Evolutionary conservation across 1,140 invertebrate genomes (phyloP).

Genomic region (Laupala kohalensis): DNA sequence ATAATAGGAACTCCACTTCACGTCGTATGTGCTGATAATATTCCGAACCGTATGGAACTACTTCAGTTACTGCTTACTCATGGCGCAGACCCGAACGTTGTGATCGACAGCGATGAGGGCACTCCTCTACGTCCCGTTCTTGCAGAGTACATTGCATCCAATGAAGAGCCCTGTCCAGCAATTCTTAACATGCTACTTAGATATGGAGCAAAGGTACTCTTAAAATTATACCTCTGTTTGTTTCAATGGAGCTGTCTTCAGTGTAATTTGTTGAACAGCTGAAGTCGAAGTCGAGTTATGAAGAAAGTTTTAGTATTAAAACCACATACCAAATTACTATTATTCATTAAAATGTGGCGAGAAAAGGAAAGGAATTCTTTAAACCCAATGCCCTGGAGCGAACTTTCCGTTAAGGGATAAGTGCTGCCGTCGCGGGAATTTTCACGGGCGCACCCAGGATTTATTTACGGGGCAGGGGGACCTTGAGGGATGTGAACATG

Average conservation of each 20-base stretch:
- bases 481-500: no score
- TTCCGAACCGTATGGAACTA: slow-evolving; percentile 45
- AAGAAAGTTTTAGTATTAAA: background rate
- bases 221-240: background rate
- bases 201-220: slow-evolving; percentile 58
- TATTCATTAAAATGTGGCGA: no score
- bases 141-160: slow-evolving; percentile 70
- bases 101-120: slow-evolving; percentile 57
- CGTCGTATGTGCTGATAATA: slow-evolving; percentile 72
- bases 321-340: no score
- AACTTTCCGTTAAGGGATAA: no score
- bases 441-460: no score
- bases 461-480: no score
- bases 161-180: slow-evolving; percentile 48
- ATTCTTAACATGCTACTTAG: slow-evolving; percentile 59
- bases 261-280: background rate
- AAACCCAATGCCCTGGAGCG: no score
- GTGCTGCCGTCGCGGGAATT: no score
- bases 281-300: background rate
- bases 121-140: slow-evolving; percentile 57
- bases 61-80: slow-evolving; percentile 53
- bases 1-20: slow-evolving; percentile 75
- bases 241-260: background rate
- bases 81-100: slow-evolving; percentile 65
- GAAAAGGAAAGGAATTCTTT: no score